These are phyloP conservation scores for Hydractinia echinata DNA, from an alignment of 30 jellyfish, hydroid and myxozoan species.

Conservation along the genomic window DNA sequence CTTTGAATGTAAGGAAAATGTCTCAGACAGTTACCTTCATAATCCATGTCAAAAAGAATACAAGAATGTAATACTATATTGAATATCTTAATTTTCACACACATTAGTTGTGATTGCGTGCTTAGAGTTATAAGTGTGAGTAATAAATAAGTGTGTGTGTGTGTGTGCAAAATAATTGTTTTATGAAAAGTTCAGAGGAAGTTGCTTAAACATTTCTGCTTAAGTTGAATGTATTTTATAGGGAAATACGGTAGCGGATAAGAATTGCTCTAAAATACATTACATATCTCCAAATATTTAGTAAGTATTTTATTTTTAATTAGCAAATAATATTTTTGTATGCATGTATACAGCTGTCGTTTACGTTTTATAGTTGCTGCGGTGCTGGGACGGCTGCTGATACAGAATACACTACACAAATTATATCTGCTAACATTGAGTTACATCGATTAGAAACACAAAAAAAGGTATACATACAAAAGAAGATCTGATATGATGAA, in stretches of 20 bases:
- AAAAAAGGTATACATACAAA: constrained; percentile 44
- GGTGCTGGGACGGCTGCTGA: constrained; percentile 99
- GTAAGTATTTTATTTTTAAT: constrained; percentile 37
- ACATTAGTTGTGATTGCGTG: too few relatives aligned
- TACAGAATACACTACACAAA: constrained; percentile 73
- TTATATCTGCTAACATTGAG: constrained; percentile 74
- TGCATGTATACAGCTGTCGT: background rate
- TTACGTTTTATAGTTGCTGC: constrained; percentile 57
- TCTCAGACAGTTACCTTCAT: too few relatives aligned
- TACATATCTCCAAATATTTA: constrained; percentile 90
- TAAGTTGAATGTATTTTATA: background rate
- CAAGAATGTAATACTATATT: too few relatives aligned
- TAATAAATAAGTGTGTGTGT: too few relatives aligned
- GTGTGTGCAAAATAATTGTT: too few relatives aligned
- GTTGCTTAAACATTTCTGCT: background rate
- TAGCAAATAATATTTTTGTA: background rate
- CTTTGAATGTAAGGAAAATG: too few relatives aligned
- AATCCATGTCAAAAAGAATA: too few relatives aligned
- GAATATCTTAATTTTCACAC: too few relatives aligned
- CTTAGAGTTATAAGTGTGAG: too few relatives aligned
- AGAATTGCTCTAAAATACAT: constrained; percentile 91
- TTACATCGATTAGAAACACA: constrained; percentile 69
- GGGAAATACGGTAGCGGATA: constrained; percentile 95
- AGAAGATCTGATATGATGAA: background rate
- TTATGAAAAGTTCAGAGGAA: too few relatives aligned